Conservation (phyloP, 2,113 vertebrate genomes). For the Leptodactylus fuscus region DNA sequence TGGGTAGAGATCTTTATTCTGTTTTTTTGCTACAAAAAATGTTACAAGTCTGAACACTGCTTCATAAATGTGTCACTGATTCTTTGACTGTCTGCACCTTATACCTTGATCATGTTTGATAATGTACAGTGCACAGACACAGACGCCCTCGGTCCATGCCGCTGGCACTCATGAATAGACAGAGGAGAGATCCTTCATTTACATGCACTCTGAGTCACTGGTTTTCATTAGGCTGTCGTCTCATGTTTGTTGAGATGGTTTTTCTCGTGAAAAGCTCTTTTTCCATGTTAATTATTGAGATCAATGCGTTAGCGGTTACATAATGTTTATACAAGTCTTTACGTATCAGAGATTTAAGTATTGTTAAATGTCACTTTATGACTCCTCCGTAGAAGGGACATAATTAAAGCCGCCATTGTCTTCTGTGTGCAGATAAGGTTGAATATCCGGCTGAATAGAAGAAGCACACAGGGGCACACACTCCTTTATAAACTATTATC, state of each 20-base stretch:
- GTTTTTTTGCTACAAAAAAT: not conserved
- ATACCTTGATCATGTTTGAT: not conserved
- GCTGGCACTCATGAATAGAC: conserved; percentile 14
- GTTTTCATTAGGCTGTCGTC: conserved; percentile 34
- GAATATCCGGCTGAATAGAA: not conserved
- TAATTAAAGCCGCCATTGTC: conserved; percentile 66
- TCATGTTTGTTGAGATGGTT: conserved; percentile 60
- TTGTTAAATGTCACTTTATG: conserved; percentile 64
- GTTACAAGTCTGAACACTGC: not conserved
- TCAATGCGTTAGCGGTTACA: conserved; percentile 62
- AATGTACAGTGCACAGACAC: not conserved
- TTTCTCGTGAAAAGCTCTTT: conserved; percentile 50
- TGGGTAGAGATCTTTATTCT: too few species aligned
- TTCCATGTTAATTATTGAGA: conserved; percentile 64
- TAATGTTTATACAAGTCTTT: conserved; percentile 62
- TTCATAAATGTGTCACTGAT: too few species aligned
- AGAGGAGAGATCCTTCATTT: conserved; percentile 7
- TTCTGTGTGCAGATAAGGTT: conserved; percentile 63
- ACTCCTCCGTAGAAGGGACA: conserved; percentile 60
- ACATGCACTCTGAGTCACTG: not conserved
- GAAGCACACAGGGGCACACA: too few species aligned
- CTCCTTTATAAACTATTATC: not conserved
- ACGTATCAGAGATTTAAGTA: conserved; percentile 59
- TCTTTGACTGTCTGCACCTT: conserved; percentile 15
- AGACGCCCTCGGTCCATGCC: not conserved